A percentile compares a stretch with the other conserved stretches of the same genome.
phyloP scores from a whole-genome alignment of 1,140 invertebrate species.

The Drosophila ohnishii region DNA sequence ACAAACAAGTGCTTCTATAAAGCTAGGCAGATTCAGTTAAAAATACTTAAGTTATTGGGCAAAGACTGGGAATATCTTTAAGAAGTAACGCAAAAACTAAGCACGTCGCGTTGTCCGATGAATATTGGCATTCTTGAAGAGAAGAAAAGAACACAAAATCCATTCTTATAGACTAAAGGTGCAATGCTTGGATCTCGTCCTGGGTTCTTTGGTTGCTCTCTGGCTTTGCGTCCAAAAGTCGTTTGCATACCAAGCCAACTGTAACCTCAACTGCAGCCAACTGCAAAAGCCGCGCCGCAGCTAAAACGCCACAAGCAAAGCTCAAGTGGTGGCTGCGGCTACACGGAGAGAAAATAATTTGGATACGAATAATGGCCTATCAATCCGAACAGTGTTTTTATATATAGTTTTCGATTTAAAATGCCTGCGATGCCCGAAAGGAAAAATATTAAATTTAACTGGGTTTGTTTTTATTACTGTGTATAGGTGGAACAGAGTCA shows the following conservation, averaged over 20 bases:
- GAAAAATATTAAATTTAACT: neutral
- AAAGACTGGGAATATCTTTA: neutral
- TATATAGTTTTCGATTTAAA: neutral
- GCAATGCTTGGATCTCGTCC: constrained; percentile 50
- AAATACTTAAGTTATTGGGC: neutral
- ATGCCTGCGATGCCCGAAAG: neutral
- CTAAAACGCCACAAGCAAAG: constrained; percentile 19
- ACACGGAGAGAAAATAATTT: constrained; percentile 11
- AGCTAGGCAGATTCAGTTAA: neutral
- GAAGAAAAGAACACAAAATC: constrained; percentile 51
- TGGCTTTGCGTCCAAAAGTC: constrained; percentile 28
- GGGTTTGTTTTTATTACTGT: neutral
- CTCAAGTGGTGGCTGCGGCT: constrained; percentile 11
- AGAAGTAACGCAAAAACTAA: constrained; percentile 5
- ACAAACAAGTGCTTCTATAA: neutral
- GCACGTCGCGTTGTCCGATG: neutral
- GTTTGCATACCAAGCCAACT: constrained; percentile 67
- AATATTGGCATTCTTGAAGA: constrained; percentile 24
- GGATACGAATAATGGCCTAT: neutral
- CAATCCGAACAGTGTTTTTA: neutral
- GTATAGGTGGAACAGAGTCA: constrained; percentile 20
- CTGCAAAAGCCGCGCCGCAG: constrained; percentile 18
- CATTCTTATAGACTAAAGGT: constrained; percentile 59
- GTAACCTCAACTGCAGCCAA: constrained; percentile 21
- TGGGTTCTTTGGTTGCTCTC: constrained; percentile 11